Base-by-base conservation (phyloP, 2,888 invertebrate genomes). In the Drosophila nigritarsus region DNA sequence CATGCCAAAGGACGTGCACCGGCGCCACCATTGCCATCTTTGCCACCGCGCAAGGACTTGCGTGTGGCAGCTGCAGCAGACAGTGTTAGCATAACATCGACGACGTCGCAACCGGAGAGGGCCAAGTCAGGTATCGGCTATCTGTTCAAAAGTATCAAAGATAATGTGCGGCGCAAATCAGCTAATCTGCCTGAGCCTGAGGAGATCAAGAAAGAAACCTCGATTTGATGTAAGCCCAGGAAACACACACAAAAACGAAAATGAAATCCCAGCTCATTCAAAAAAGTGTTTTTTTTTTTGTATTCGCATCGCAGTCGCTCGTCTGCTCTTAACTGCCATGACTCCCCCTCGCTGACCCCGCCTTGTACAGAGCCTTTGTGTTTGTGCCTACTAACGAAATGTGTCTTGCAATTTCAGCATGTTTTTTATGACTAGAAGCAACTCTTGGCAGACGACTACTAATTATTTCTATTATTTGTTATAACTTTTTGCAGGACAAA, bases 1-100 rank as follows among this genome's bases (percentile, higher is more conserved):
- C 93, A 93, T 70, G 87, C 83, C 27, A 93, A 93, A 69, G 93
- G 93, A 3, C 91, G 87, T 64, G 93, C 93, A 24, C 87, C 87
- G 7, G 88, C 93, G 3, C 86, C 89, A 7, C 93, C 92, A 0
- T 34, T 32, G 3, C 38, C 36, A 9, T 63, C 54, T 9, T 82
- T 92, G 59, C 67, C 82, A 29, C 73, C 76, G 0, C 73, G 74
- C 7, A 65, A 48, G 34, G 74, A 74, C 1, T 42, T 50, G n/a
- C 20, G 15, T 24, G 4, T 8, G 2, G 4, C 56, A 38, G 20
- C 32, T n/a, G 55, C 59, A 2, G 65, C 45, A 30, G 82, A 89
- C 70, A 78, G 65, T 49, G 67, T 75, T 51, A 78, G 80, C 65
- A 50, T 75, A 40, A 67, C 62, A 59, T 88, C 80, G 63, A 84